Conservation (phyloP, 1,140 invertebrate genomes). For the Mya arenaria region DNA sequence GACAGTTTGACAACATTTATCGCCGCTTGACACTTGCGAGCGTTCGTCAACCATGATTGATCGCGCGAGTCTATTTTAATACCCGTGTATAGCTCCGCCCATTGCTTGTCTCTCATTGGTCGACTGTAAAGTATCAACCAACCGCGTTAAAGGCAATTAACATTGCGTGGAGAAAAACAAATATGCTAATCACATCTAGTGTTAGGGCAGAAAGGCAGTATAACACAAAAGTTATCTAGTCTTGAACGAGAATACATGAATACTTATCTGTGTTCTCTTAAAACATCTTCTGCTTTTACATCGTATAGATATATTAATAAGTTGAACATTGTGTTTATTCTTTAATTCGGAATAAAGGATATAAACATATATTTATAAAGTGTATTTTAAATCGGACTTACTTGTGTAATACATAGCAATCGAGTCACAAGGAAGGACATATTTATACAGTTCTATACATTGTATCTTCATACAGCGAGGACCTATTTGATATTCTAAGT, state of each 20-base stretch:
- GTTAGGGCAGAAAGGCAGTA: slow-evolving; percentile 19
- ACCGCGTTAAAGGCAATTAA: slow-evolving; percentile 48
- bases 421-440: too few species aligned
- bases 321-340: too few species aligned
- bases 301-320: too few species aligned
- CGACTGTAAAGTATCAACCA: slow-evolving; percentile 15
- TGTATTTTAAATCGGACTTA: too few species aligned
- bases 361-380: too few species aligned
- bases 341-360: too few species aligned
- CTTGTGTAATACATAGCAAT: too few species aligned
- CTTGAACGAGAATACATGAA: slow-evolving; percentile 8
- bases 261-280: slow-evolving; percentile 21
- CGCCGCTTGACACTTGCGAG: neutral
- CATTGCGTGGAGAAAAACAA: slow-evolving; percentile 40
- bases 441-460: too few species aligned
- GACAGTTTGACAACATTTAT: slow-evolving; percentile 47
- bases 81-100: slow-evolving; percentile 25
- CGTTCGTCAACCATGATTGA: slow-evolving; percentile 18
- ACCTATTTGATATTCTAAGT: too few species aligned
- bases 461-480: too few species aligned
- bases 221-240: slow-evolving; percentile 51
- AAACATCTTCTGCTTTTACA: too few species aligned
- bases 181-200: slow-evolving; percentile 44
- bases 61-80: slow-evolving; percentile 38
- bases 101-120: slow-evolving; percentile 28